Evolutionary conservation across 2,797 vertebrate species (phyloP).

Genomic region (Columba guinea): DNA sequence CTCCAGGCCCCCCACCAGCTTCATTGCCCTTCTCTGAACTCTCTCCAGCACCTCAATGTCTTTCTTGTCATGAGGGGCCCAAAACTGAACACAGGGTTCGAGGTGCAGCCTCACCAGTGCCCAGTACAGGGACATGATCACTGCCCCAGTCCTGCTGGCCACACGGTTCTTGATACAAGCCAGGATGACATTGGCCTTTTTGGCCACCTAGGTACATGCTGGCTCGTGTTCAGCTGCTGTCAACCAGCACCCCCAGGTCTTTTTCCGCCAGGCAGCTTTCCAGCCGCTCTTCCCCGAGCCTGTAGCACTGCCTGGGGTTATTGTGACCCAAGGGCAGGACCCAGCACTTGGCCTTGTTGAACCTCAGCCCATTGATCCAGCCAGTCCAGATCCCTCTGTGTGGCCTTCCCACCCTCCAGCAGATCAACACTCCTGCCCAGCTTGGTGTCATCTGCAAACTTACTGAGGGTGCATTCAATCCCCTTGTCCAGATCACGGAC

Average conservation of each 20-base stretch:
- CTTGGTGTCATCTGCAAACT: background rate
- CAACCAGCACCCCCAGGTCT: background rate
- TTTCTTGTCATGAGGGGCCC: background rate
- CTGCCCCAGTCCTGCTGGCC: background rate
- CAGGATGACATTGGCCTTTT: background rate
- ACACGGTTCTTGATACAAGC: background rate
- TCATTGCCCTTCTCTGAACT: accelerated
- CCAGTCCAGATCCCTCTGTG: background rate
- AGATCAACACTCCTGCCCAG: background rate
- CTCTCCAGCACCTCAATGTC: background rate
- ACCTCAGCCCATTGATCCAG: accelerated
- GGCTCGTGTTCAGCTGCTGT: background rate
- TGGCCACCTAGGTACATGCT: background rate
- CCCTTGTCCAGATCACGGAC: background rate
- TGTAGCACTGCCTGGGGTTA: background rate
- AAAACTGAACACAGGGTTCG: background rate
- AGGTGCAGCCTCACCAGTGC: background rate
- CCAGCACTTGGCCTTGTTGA: background rate
- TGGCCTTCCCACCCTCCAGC: background rate
- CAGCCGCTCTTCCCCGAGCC: background rate
- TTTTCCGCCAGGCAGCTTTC: background rate
- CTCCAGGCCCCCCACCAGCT: background rate
- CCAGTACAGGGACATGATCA: accelerated
- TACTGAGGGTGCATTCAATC: background rate
- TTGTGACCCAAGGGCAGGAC: background rate